Base-by-base conservation (phyloP, 2,888 invertebrate species). In the Germaria angustata region DNA sequence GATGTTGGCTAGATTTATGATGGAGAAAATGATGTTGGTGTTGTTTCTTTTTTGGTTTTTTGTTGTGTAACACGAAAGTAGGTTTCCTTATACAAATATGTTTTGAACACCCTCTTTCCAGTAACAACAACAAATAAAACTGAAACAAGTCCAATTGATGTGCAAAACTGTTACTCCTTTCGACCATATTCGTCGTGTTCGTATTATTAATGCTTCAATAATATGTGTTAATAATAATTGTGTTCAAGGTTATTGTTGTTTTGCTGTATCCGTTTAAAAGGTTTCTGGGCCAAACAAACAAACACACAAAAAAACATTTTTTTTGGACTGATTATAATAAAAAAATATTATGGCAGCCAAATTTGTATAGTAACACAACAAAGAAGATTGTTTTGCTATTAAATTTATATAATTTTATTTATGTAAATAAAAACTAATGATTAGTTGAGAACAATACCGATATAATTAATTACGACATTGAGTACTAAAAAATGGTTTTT, bases 201-300 rank as follows among this genome's bases (percentile, higher is more conserved):
- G 51, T 49, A 72, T 72, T 79, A 72, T 49, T 79, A 65, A 72
- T 66, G 79, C 72, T 66, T 72, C 49, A 79, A 79, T 72, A 66
- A 79, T 72, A 66, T 24, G n/a, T n/a, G n/a, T n/a, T n/a, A n/a
- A n/a, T 72, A 72, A 66, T 72, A 79, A 72, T 79, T 79, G 72
- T 72, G 57, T 72, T 79, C 79, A 79, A 79, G 72, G 79, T 79
- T 79, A 72, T 41, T 72, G 32, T 72, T 72, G 61, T 77, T 77
- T 77, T 68, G 51, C 65, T 59, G 72, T 72, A 72, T 66, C 41
- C 65, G 51, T 72, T 72, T 66, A 78, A 78, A 71, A 65, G 24
- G 65, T 79, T 79, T 72, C 39, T 79, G 59, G 57, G 79, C 57
- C 79, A 81, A 81, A 81, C 68, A 76, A 76, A 68, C 57, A 28